Percentiles rank a stretch among this genome's conserved stretches.
phyloP scores from a whole-genome alignment of 2,113 vertebrate species.

The Cynocephalus volans region DNA sequence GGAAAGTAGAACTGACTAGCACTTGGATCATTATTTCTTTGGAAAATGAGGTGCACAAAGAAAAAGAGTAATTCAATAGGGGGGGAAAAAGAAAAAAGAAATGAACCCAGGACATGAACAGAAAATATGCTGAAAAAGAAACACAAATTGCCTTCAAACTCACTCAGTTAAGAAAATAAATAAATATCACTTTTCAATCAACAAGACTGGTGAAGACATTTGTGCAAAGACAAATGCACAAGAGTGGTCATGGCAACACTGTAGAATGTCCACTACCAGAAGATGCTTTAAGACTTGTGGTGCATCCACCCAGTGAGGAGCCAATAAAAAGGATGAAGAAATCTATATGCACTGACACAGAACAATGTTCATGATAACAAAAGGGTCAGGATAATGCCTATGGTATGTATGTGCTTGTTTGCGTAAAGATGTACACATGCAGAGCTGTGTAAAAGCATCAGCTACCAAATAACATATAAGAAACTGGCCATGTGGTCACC shows the following conservation, averaged over 20 bases:
- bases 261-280: rapidly evolving
- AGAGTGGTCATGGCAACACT: rapidly evolving
- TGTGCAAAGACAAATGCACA: neutral
- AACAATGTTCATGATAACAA: neutral
- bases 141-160: neutral
- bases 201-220: neutral
- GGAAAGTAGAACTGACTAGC: neutral
- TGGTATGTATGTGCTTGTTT: rapidly evolving
- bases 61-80: neutral
- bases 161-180: neutral
- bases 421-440: rapidly evolving
- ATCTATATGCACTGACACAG: rapidly evolving
- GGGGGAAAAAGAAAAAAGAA: neutral
- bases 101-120: neutral
- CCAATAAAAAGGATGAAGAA: neutral
- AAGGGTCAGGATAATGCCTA: rapidly evolving
- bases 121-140: neutral
- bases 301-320: neutral
- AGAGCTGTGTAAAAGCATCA: neutral
- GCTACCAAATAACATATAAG: rapidly evolving
- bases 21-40: neutral
- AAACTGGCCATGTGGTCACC: rapidly evolving
- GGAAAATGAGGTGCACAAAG: neutral
- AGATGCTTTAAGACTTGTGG: neutral
- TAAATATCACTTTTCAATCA: neutral